Conservation (phyloP, 2,797 vertebrate species). For the Hozukius guyotensis region DNA sequence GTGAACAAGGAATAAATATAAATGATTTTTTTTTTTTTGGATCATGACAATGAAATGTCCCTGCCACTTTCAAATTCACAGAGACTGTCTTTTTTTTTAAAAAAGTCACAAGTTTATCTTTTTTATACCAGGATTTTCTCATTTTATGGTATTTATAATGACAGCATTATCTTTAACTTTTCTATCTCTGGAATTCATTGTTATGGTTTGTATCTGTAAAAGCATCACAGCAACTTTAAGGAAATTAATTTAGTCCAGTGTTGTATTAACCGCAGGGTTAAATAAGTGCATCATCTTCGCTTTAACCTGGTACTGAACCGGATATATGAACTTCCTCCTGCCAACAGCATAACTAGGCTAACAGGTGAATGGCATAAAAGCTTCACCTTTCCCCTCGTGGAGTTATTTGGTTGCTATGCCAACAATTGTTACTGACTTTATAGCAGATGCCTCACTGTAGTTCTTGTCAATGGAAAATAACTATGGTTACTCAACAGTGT, state of each 20-base stretch:
- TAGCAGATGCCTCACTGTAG: not conserved
- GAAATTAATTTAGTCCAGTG: not conserved
- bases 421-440: conserved; percentile 35
- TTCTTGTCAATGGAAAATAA: conserved; percentile 70
- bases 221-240: not conserved
- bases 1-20: not conserved
- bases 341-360: not conserved
- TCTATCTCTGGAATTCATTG: not conserved
- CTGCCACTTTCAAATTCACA: not conserved
- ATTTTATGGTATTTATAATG: not conserved
- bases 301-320: not conserved
- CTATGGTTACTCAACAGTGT: conserved; percentile 62
- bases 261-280: not conserved
- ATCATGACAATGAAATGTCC: not conserved
- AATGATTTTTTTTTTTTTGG: not conserved
- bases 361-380: conserved; percentile 8
- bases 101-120: not conserved
- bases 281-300: not conserved
- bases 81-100: not conserved
- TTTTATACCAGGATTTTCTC: not conserved
- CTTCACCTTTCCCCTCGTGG: conserved; percentile 31
- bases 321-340: not conserved
- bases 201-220: not conserved
- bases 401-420: conserved; percentile 56
- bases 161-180: not conserved